Evolutionary conservation across 2,888 invertebrate genomes (phyloP), one percentile per base, ranked within the genome.

Genomic region (Leptopterna dolabrata): DNA sequence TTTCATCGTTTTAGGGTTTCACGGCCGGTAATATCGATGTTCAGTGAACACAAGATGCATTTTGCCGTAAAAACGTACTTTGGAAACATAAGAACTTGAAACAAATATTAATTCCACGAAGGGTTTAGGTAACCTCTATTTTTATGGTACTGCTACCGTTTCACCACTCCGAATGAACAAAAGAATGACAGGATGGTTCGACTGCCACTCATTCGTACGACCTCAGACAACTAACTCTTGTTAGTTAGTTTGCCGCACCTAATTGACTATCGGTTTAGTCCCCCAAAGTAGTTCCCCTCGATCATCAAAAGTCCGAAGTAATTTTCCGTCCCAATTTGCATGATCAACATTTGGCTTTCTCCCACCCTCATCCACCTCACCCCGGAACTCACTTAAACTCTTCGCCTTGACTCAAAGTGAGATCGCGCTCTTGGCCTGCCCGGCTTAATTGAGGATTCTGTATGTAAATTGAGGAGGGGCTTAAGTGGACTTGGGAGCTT

Each of bases 371-470:
- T 24, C 45, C 41, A 11, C 78, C 76, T 19, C 27, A 47, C 80
- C 19, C 30, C 36, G 41, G 41, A 41, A 73, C 73, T 71, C 27
- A 16, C 36, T 76, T 76, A 14, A 41, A 76, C 80, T 47, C 36
- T 81, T 55, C 30, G n/a, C 81, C 73, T 73, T n/a, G 73, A 73
- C 14, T 63, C 63, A 63, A 63, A 41, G 73, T 73, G 73, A 73
- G 73, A 36, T 36, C 30, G 36, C 73, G 73, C 73, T 36, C 30
- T 73, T 73, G 36, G 30, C 16, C 73, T 36, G 73, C 73, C 13
- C 55, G 30, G n/a, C 81, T 81, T 55, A 47, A 81, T 81, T 81
- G 81, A 81, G 81, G 81, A 45, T 81, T 81, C 81, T 55, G 81
- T 81, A 51, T 81, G 81, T 55, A 81, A 81, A 81, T 81, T 81